phyloP scores from a whole-genome alignment of 2,797 vertebrate species.

The Furcifer pardalis region DNA sequence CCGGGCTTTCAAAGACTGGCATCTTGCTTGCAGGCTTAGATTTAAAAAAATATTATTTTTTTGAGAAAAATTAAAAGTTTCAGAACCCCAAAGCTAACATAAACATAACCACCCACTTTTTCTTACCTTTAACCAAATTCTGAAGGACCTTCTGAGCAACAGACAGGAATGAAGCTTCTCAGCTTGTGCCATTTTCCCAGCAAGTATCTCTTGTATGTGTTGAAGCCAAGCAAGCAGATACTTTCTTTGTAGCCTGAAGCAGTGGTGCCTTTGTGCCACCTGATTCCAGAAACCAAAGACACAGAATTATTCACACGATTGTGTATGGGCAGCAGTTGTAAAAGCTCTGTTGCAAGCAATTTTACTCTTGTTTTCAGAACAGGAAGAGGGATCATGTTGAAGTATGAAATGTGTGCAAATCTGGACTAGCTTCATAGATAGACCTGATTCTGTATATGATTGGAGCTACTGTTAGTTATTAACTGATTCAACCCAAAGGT shows the following conservation, averaged over 20 bases:
- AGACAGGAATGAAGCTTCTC: constrained; percentile 74
- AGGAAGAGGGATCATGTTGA: neutral
- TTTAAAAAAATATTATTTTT: too few relatives aligned
- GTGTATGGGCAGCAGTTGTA: neutral
- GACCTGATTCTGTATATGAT: neutral
- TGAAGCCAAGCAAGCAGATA: constrained; percentile 82
- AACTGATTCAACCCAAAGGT: neutral
- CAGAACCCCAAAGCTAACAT: neutral
- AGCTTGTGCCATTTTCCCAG: constrained; percentile 76
- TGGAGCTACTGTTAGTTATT: neutral
- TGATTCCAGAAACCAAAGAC: constrained; percentile 58
- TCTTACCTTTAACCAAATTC: constrained; percentile 84
- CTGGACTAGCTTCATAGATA: neutral
- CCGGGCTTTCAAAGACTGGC: too few relatives aligned
- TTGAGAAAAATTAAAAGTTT: fast-evolving
- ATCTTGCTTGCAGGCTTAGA: neutral
- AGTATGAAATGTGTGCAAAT: neutral
- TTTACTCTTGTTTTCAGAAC: constrained; percentile 18
- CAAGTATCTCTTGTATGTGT: constrained; percentile 65
- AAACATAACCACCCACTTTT: fast-evolving
- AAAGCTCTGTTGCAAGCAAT: neutral
- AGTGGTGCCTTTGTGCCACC: constrained; percentile 84
- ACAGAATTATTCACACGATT: neutral
- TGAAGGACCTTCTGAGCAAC: constrained; percentile 79
- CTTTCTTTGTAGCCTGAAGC: constrained; percentile 75